phyloP scores from a whole-genome alignment of 2,113 vertebrate genomes.

The Platycercus adscitus region DNA sequence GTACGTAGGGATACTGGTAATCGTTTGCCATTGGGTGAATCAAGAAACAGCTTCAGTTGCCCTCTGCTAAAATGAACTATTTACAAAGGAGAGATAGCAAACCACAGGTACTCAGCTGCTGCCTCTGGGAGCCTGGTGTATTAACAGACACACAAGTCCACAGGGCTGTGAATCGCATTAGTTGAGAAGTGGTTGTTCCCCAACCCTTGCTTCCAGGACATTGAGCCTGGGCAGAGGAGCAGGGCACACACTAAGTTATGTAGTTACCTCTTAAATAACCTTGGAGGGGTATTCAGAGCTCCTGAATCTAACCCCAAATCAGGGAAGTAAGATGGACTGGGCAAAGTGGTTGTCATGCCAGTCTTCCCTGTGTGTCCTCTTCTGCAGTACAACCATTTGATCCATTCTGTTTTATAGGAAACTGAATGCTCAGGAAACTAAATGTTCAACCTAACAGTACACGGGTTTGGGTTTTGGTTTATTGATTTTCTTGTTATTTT shows the following conservation, averaged over 20 bases:
- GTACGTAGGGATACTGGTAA: neutral
- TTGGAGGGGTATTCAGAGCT: neutral
- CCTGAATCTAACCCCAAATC: neutral
- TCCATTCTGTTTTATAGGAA: neutral
- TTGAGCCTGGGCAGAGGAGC: neutral
- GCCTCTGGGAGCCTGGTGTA: rapidly evolving
- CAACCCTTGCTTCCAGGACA: rapidly evolving
- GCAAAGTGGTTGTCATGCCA: too few species aligned
- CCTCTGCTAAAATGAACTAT: neutral
- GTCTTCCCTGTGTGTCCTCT: rapidly evolving
- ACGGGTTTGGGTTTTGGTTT: neutral
- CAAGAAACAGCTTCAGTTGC: neutral
- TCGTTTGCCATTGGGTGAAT: rapidly evolving
- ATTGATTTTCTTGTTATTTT: neutral
- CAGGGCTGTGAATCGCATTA: neutral
- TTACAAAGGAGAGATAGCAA: neutral
- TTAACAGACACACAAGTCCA: neutral
- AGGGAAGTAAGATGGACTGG: neutral
- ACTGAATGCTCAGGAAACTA: neutral
- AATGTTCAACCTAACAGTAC: neutral
- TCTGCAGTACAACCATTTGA: neutral
- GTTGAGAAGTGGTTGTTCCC: neutral
- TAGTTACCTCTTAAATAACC: neutral
- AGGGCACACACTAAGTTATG: neutral
- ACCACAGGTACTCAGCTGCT: neutral